These are phyloP conservation scores for Anser cygnoides DNA, from an alignment of 2,113 vertebrate species.

Conservation along the genomic window DNA sequence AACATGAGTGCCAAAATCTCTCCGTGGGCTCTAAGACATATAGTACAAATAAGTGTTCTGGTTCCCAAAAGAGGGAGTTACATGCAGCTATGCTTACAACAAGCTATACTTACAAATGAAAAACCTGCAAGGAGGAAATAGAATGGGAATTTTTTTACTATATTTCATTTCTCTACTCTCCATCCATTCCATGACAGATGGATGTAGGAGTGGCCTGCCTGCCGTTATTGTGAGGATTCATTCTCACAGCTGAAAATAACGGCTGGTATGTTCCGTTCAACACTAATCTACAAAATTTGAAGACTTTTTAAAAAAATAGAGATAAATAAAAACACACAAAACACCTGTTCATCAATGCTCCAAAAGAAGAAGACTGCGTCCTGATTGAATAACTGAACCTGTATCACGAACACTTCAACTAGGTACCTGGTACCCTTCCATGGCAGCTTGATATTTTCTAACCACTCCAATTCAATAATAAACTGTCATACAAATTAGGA, in stretches of 20 bases:
- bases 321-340: neutral
- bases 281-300: neutral
- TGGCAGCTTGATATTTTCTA: neutral
- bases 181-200: neutral
- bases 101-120: neutral
- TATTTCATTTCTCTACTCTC: neutral
- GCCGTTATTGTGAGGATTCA: neutral
- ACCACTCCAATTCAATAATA: neutral
- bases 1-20: too few species aligned
- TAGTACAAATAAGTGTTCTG: too few species aligned
- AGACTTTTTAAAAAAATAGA: neutral
- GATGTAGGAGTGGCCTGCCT: neutral
- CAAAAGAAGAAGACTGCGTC: neutral
- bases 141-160: neutral
- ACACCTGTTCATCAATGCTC: neutral
- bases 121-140: neutral
- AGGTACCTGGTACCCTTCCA: neutral
- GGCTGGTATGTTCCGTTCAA: neutral
- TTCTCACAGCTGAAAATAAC: neutral
- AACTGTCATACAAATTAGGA: neutral
- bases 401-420: neutral
- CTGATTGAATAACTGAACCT: neutral
- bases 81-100: too few species aligned
- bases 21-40: too few species aligned
- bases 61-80: too few species aligned